phyloP scores from a whole-genome alignment of 1,140 invertebrate genomes.

The Camponotus floridanus region DNA sequence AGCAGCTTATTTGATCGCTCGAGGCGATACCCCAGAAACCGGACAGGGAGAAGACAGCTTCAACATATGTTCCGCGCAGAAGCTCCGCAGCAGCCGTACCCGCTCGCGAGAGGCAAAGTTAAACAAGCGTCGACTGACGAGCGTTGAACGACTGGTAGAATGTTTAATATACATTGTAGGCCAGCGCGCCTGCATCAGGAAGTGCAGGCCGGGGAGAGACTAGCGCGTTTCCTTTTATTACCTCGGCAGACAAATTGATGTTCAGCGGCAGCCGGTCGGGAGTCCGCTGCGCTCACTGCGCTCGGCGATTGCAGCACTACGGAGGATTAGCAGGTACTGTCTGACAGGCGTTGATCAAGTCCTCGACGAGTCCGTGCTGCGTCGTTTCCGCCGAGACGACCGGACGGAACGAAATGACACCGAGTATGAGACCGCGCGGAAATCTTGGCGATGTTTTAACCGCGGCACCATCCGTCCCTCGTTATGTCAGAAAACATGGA shows the following conservation, averaged over 20 bases:
- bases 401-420: slow-evolving; percentile 37
- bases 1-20: slow-evolving; percentile 45
- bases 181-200: slow-evolving; percentile 47
- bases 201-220: slow-evolving; percentile 37
- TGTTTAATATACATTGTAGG: slow-evolving; percentile 62
- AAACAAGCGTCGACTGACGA: slow-evolving; percentile 52
- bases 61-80: slow-evolving; percentile 12
- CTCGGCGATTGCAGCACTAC: slow-evolving; percentile 27
- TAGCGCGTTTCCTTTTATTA: slow-evolving; percentile 44
- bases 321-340: slow-evolving; percentile 53
- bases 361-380: slow-evolving; percentile 4
- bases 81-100: slow-evolving; percentile 22
- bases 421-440: not conserved
- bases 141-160: slow-evolving; percentile 57
- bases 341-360: slow-evolving; percentile 64
- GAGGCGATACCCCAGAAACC: slow-evolving; percentile 11
- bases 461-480: slow-evolving; percentile 21
- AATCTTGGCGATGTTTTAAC: slow-evolving; percentile 36
- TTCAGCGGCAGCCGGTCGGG: slow-evolving; percentile 53
- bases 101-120: slow-evolving; percentile 45
- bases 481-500: not conserved
- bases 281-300: slow-evolving; percentile 36
- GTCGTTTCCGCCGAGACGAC: slow-evolving; percentile 31
- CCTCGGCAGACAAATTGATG: slow-evolving; percentile 55
- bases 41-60: not conserved